A percentile compares a stretch with the other conserved stretches of the same genome.
Evolutionary conservation across 2,113 vertebrate genomes (phyloP).

Genomic region (Cichladusa arquata): DNA sequence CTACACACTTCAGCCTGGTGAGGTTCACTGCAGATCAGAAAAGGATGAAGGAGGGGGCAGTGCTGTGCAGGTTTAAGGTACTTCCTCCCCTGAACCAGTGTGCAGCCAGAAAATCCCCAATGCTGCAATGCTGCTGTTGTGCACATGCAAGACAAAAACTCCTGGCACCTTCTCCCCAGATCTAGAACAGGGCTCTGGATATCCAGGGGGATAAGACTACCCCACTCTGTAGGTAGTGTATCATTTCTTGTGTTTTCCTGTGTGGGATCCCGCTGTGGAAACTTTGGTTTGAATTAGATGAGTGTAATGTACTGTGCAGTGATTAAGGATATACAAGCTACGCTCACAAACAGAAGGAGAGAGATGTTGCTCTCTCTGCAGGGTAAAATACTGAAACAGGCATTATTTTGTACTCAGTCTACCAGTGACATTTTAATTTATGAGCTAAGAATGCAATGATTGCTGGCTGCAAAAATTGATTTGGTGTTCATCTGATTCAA

Average conservation of each 20-base stretch:
- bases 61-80: background rate
- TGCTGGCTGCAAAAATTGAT: constrained; percentile 75
- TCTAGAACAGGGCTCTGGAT: background rate
- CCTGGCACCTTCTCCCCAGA: background rate
- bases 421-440: constrained; percentile 78
- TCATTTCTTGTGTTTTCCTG: background rate
- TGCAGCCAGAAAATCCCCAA: background rate
- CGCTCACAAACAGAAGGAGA: background rate
- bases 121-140: background rate
- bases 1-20: background rate
- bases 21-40: background rate
- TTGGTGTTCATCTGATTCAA: constrained; percentile 77
- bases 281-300: background rate
- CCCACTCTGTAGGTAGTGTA: background rate
- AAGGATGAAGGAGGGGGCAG: background rate
- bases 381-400: constrained; percentile 19
- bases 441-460: constrained; percentile 66
- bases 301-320: background rate
- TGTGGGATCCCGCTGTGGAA: background rate
- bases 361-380: background rate
- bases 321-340: background rate
- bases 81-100: background rate
- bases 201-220: background rate
- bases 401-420: constrained; percentile 64
- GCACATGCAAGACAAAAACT: background rate